A percentile compares a stretch with the other conserved stretches of the same genome.
Conservation (phyloP, 2,797 vertebrate genomes). For the Aulostomus chinensis region DNA sequence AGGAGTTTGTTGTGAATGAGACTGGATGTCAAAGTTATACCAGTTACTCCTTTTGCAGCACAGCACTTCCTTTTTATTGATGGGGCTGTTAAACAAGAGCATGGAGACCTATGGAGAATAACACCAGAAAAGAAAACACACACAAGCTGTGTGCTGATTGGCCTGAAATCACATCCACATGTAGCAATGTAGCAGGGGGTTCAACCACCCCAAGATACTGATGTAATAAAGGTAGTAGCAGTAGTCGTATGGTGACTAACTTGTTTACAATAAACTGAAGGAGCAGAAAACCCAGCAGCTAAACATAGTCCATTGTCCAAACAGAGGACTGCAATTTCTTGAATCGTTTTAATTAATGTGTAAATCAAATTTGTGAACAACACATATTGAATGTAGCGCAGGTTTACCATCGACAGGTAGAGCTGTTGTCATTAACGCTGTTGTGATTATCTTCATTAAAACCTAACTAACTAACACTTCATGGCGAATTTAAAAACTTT, state of each 20-base stretch:
- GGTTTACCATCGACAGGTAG: too few relatives aligned
- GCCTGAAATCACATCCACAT: background rate
- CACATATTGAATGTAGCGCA: too few relatives aligned
- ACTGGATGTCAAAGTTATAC: background rate
- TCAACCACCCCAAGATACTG: background rate
- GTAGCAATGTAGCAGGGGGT: background rate
- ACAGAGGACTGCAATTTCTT: too few relatives aligned
- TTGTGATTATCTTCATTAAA: background rate
- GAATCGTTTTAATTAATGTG: too few relatives aligned
- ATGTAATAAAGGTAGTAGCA: too few relatives aligned
- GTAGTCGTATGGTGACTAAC: too few relatives aligned
- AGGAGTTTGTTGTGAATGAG: background rate
- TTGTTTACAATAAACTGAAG: too few relatives aligned
- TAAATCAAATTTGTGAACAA: too few relatives aligned
- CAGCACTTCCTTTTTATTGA: background rate
- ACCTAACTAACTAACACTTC: too few relatives aligned
- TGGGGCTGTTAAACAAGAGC: constrained; percentile 10
- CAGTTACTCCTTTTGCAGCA: background rate
- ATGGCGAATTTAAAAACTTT: background rate
- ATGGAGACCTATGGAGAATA: constrained; percentile 5
- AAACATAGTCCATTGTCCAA: too few relatives aligned
- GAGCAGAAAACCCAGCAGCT: too few relatives aligned
- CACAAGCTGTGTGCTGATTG: background rate
- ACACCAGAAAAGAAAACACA: background rate
- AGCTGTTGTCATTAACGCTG: too few relatives aligned